Evolutionary conservation across 2,888 invertebrate genomes (phyloP), one percentile per base, ranked within the genome.

Genomic region (Ophion slaviceki): DNA sequence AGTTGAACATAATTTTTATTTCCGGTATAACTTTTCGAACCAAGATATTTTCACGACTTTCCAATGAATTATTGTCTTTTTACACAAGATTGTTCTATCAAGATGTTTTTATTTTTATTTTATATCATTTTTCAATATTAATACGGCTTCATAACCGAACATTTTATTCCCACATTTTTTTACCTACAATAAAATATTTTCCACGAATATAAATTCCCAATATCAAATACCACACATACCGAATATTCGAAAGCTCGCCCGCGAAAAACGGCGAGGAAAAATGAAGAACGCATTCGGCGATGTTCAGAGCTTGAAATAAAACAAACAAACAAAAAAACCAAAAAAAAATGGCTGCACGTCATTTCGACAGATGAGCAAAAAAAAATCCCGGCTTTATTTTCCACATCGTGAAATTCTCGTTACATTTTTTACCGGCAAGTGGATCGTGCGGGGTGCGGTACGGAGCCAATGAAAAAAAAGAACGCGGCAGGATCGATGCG

Each of bases 271-370:
- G 4, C 17, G 28, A 11, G 62, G 74, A 78, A 67, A 86, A 84
- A 82, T 66, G 71, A 66, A 68, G 24, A 79, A 57, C 82, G 70
- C 57, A 40, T 8, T 62, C 45, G 47, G 24, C 64, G 28, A 61
- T 53, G 53, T 53, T 53, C 53, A 53, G 17, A 53, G 53, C 53
- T 53, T 53, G 53, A 17, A 64, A 75, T 10, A 10, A 70, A 75
- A 47, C 62, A 66, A 36, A 28, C 17, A 28, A 53, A 17, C 40
- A 64, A 14, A 40, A 70, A 78, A 64, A 70, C 57, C 11, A 24
- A 64, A 70, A 79, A 79, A 82, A 77, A 80, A 71, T 72, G 62
- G 14, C 47, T 14, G 59, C 40, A 47, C 17, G 40, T 20, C 24
- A 7, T 36, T 36, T 40, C 4, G 59, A 77, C 40, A 11, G 32